Evolutionary conservation across 1,140 invertebrate genomes (phyloP), one percentile per base, ranked within the genome.

Genomic region (Megalonaias nervosa): DNA sequence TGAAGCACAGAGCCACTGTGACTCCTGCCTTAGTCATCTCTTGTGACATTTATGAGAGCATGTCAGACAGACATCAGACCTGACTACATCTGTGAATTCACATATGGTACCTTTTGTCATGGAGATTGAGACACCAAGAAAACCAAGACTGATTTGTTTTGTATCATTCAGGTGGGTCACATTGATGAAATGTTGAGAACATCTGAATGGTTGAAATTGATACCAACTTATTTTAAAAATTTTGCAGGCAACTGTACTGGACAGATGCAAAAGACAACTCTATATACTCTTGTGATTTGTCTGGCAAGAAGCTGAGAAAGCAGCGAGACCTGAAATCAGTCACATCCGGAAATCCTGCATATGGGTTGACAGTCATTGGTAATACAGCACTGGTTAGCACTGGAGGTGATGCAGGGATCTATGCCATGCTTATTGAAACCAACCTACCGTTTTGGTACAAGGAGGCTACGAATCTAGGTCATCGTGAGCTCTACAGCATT

Each of bases 291-390:
- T 83, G 84, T 74, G 80, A 83, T n/a, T 64, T 83, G 13, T 79
- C 83, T 61, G 84, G 84, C 16, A 78, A 82, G n/a, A 81, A 81
- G 17, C 67, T 84, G 58, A 83, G 68, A 11, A 73, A 78, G 31
- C 81, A 85, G 67, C 71, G 82, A 5, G 71, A 83, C 69, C 61
- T 82, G 14, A 55, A 64, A 14, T 71, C 76, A 26, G 62, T 74
- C 1, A 80, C 81, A 4, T 60, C 60, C 16, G 77, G 81, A 15
- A 72, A 79, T 17, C 75, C 80, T 17, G 80, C 80, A 16, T 87
- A 82, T 74, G 85, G 85, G 12, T 75, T 87, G 58, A 71, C 83
- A 15, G 83, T 87, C 61, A 81, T 83, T 78, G 84, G 84, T 26
- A 87, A 85, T 71, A 83, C 74, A 23, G 84, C 85, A 15, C 75